These are phyloP conservation scores for Melitaea athalia DNA, from an alignment of 2,888 invertebrate genomes.

Conservation along the genomic window DNA sequence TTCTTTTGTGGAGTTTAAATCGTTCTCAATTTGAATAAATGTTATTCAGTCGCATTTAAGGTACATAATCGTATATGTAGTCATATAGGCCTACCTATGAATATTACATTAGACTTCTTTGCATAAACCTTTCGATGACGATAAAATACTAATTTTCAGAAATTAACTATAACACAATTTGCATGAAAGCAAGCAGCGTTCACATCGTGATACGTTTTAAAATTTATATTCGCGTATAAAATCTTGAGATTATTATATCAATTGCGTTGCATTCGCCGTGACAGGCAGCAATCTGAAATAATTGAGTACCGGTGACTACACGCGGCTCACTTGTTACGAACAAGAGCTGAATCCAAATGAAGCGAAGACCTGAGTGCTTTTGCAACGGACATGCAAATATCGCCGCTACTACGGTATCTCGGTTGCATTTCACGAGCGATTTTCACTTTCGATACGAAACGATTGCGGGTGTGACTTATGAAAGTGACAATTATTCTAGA, in stretches of 20 bases:
- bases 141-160: slow-evolving; percentile 12
- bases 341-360: slow-evolving; percentile 47
- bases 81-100: too few relatives aligned
- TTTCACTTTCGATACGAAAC: slow-evolving; percentile 37
- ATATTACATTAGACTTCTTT: too few relatives aligned
- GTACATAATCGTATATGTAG: too few relatives aligned
- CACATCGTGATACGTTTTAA: slow-evolving; percentile 27
- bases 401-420: slow-evolving; percentile 41
- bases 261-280: slow-evolving; percentile 48
- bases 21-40: too few relatives aligned
- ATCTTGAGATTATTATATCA: slow-evolving; percentile 56
- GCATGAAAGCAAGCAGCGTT: slow-evolving; percentile 14
- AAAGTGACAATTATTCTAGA: slow-evolving; percentile 7
- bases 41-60: too few relatives aligned
- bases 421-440: slow-evolving; percentile 31
- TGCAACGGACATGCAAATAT: slow-evolving; percentile 41
- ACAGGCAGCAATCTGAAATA: slow-evolving; percentile 55
- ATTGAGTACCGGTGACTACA: slow-evolving; percentile 52
- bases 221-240: slow-evolving; percentile 37
- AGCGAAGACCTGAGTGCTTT: slow-evolving; percentile 41
- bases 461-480: slow-evolving; percentile 22
- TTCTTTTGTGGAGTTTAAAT: too few relatives aligned
- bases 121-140: neutral
- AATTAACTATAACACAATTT: slow-evolving; percentile 16
- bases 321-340: slow-evolving; percentile 39